Conservation (phyloP, 2,113 vertebrate species). For the Phocoena sinus region DNA sequence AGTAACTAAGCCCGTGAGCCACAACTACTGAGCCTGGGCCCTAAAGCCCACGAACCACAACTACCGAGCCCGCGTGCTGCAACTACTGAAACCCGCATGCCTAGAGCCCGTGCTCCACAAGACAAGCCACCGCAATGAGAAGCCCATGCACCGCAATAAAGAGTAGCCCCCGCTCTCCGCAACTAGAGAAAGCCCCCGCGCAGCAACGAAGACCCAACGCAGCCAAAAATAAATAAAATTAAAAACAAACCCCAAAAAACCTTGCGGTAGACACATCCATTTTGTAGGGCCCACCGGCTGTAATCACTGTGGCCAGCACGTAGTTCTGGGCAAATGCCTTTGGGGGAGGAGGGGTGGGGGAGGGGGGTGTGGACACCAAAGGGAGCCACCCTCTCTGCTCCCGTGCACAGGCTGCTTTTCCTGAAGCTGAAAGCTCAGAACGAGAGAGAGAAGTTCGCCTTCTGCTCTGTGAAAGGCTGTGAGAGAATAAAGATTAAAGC, state of each 20-base stretch:
- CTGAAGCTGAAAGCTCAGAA: conserved; percentile 91
- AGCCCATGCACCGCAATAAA: accelerated
- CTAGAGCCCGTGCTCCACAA: no score
- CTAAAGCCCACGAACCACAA: no score
- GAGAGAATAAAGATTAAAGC: conserved; percentile 94
- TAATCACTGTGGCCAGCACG: neutral
- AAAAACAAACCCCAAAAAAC: no score
- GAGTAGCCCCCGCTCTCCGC: no score
- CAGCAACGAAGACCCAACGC: no score
- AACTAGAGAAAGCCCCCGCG: no score
- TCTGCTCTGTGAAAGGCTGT: conserved; percentile 94
- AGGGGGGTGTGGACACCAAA: accelerated
- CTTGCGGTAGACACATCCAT: neutral
- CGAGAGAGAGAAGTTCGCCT: conserved; percentile 89
- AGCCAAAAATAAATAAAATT: no score
- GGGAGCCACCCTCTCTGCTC: neutral
- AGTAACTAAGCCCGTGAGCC: no score
- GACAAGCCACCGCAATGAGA: no score
- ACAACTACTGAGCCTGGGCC: no score
- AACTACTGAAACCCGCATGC: no score
- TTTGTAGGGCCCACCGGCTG: accelerated
- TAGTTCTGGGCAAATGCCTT: accelerated
- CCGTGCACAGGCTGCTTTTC: conserved; percentile 88
- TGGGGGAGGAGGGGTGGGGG: neutral
- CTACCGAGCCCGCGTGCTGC: no score